phyloP scores from a whole-genome alignment of 2,113 vertebrate species.

The Carassius carassius region DNA sequence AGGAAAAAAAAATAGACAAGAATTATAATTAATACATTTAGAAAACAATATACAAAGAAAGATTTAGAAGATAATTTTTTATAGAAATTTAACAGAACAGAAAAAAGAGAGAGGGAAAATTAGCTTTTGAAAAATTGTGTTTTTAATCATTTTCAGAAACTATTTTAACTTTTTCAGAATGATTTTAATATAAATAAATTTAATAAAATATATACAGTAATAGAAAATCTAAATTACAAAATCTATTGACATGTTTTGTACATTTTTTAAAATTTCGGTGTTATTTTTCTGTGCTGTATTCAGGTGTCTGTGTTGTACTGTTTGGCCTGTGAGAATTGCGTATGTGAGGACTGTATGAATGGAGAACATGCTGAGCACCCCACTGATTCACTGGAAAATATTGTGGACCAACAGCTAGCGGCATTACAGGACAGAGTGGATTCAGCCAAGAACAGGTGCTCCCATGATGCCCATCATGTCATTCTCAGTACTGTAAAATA shows the following conservation, averaged over 20 bases:
- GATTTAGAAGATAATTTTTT: no score
- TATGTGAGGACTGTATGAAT: constrained; percentile 89
- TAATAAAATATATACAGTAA: no score
- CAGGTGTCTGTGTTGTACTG: constrained; percentile 92
- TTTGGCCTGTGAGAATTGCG: constrained; percentile 83
- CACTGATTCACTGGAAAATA: constrained; percentile 81
- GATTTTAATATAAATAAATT: background rate
- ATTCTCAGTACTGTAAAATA: background rate
- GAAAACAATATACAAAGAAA: no score
- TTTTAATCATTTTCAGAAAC: background rate
- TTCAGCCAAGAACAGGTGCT: constrained; percentile 84
- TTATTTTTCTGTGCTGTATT: background rate
- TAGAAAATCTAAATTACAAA: background rate
- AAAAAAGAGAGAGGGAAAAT: background rate
- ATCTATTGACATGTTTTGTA: background rate
- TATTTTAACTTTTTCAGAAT: background rate
- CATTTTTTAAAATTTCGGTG: background rate
- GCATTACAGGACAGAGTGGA: constrained; percentile 84
- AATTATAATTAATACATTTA: background rate
- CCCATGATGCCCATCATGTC: background rate
- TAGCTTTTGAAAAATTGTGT: background rate
- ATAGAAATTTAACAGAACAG: no score
- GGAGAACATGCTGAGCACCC: constrained; percentile 87
- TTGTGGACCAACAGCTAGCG: constrained; percentile 85
- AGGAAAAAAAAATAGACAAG: background rate